Conservation (phyloP, 1,140 invertebrate species). For the Sweltsa coloradensis region DNA sequence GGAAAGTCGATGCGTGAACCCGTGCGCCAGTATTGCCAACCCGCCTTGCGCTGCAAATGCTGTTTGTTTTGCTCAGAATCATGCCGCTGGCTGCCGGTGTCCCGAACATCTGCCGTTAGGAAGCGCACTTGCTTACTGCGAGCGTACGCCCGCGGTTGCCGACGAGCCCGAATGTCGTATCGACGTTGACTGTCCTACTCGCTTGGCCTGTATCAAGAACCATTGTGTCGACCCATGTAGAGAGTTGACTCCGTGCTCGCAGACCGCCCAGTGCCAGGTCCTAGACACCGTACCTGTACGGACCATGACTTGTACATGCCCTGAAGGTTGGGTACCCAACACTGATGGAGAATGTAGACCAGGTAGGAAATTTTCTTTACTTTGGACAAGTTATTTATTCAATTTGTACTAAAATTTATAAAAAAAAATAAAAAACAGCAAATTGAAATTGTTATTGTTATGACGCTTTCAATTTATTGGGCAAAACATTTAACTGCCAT, state of each 20-base stretch:
- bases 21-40: constrained; percentile 45
- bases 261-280: constrained; percentile 59
- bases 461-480: no score
- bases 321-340: constrained; percentile 68
- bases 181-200: constrained; percentile 67
- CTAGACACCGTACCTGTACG: constrained; percentile 68
- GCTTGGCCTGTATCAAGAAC: constrained; percentile 65
- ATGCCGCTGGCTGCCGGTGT: constrained; percentile 60
- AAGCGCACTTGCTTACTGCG: constrained; percentile 65
- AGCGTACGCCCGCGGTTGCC: constrained; percentile 32
- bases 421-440: no score
- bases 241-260: constrained; percentile 55
- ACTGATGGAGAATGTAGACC: constrained; percentile 59
- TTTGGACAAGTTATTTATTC: no score
- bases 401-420: no score
- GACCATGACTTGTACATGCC: constrained; percentile 74
- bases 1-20: constrained; percentile 57
- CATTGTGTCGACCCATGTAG: constrained; percentile 66
- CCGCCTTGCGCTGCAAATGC: constrained; percentile 65
- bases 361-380: constrained; percentile 22
- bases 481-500: no score
- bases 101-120: constrained; percentile 59
- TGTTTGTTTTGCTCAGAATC: constrained; percentile 62
- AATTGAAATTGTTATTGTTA: no score
- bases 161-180: constrained; percentile 58